These are phyloP conservation scores for Drosophila ananassae DNA, from an alignment of 1,140 invertebrate genomes.

Conservation along the genomic window DNA sequence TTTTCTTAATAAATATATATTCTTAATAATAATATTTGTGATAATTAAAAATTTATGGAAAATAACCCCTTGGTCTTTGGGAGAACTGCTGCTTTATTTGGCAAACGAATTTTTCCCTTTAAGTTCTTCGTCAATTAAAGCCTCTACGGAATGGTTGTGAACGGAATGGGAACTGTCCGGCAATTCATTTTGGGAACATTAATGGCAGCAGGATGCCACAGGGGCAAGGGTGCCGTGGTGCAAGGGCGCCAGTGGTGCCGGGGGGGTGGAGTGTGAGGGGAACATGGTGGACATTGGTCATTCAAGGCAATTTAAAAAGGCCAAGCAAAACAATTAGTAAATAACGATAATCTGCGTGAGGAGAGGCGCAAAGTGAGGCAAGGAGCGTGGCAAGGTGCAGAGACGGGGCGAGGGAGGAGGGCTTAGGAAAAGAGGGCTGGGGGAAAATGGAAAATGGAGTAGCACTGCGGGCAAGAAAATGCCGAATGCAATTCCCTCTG, in stretches of 20 bases:
- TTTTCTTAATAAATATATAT: too few relatives aligned
- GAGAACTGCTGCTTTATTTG: neutral
- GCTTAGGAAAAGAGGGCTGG: neutral
- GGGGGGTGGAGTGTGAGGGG: neutral
- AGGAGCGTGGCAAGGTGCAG: neutral
- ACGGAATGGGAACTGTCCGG: slow-evolving; percentile 25
- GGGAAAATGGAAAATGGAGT: neutral
- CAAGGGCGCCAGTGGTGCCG: too few relatives aligned
- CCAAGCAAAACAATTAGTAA: slow-evolving; percentile 59
- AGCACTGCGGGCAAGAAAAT: slow-evolving; percentile 19
- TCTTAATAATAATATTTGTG: too few relatives aligned
- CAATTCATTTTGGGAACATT: slow-evolving; percentile 61
- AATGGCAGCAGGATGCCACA: slow-evolving; percentile 54
- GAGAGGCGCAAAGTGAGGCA: slow-evolving; percentile 5
- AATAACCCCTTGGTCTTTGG: too few relatives aligned
- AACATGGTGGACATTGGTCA: slow-evolving; percentile 44
- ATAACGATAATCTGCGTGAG: slow-evolving; percentile 61
- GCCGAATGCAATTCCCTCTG: slow-evolving; percentile 34
- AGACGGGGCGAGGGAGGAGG: too few relatives aligned
- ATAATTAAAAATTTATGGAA: too few relatives aligned
- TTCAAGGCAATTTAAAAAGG: slow-evolving; percentile 54
- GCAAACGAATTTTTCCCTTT: neutral
- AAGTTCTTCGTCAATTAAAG: neutral
- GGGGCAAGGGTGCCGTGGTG: neutral
- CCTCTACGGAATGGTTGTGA: neutral